These are phyloP conservation scores for Troglohyphantes excavatus DNA, from an alignment of 2,888 invertebrate species.

Conservation along the genomic window DNA sequence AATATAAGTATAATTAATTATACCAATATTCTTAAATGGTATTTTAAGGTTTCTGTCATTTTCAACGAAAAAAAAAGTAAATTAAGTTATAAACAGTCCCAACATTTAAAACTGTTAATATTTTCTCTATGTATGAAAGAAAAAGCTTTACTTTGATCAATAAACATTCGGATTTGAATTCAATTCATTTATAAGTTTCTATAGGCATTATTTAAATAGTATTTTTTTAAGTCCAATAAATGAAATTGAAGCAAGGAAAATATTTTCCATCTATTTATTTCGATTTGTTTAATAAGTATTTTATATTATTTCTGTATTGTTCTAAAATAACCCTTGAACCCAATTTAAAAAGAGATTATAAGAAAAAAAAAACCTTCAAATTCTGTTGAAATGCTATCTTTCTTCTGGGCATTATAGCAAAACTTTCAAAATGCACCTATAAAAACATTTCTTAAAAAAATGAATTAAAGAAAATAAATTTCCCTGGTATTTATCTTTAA, in stretches of 20 bases:
- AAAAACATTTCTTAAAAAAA: conserved; percentile 21
- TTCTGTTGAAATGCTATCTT: background rate
- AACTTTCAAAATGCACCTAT: background rate
- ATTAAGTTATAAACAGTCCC: too few relatives aligned
- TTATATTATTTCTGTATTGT: background rate
- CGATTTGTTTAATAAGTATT: background rate
- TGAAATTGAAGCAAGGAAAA: background rate
- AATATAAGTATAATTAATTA: too few relatives aligned
- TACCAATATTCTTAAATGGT: too few relatives aligned
- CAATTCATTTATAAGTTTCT: too few relatives aligned
- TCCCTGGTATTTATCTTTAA: conserved; percentile 31
- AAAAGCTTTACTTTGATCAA: too few relatives aligned
- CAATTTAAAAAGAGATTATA: conserved; percentile 5
- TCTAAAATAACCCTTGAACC: background rate
- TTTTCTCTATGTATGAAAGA: too few relatives aligned
- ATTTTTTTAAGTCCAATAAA: too few relatives aligned
- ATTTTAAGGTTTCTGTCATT: too few relatives aligned
- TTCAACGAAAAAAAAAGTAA: too few relatives aligned
- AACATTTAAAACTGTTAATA: too few relatives aligned
- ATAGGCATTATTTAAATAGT: too few relatives aligned
- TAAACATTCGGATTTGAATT: too few relatives aligned
- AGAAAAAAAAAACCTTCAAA: background rate
- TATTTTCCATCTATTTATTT: background rate
- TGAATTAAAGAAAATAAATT: conserved; percentile 19
- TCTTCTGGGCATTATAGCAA: background rate